phyloP scores from a whole-genome alignment of 2,888 invertebrate species.

The Oasisia sp. region DNA sequence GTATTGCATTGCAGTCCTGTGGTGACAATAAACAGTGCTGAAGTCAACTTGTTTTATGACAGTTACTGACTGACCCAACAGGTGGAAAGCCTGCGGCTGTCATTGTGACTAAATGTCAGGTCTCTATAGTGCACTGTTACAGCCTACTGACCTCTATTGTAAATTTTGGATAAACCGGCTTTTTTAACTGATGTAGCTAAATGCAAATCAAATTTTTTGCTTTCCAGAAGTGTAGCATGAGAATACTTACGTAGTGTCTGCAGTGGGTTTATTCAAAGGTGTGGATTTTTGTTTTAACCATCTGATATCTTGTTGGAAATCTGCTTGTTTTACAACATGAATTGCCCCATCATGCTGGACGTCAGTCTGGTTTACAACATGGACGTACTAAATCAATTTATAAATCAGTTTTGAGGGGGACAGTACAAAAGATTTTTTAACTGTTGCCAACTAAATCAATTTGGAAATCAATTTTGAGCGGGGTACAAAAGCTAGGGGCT shows the following conservation, averaged over 20 bases:
- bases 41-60: background rate
- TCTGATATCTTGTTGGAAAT: no score
- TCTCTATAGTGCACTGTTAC: background rate
- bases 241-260: no score
- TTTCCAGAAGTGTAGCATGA: background rate
- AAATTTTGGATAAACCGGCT: background rate
- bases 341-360: background rate
- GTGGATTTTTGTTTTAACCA: no score
- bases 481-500: background rate
- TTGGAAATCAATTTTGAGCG: background rate
- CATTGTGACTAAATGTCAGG: background rate
- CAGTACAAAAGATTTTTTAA: background rate
- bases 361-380: no score
- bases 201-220: background rate
- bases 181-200: background rate
- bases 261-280: no score
- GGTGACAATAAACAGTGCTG: constrained; percentile 13
- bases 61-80: background rate
- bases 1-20: background rate
- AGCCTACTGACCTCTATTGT: background rate
- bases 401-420: background rate
- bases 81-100: background rate
- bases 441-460: no score
- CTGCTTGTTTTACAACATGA: background rate
- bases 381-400: no score